Evolutionary conservation across 1,140 invertebrate genomes (phyloP), one percentile per base, ranked within the genome.

Genomic region (Eurosta solidaginis): DNA sequence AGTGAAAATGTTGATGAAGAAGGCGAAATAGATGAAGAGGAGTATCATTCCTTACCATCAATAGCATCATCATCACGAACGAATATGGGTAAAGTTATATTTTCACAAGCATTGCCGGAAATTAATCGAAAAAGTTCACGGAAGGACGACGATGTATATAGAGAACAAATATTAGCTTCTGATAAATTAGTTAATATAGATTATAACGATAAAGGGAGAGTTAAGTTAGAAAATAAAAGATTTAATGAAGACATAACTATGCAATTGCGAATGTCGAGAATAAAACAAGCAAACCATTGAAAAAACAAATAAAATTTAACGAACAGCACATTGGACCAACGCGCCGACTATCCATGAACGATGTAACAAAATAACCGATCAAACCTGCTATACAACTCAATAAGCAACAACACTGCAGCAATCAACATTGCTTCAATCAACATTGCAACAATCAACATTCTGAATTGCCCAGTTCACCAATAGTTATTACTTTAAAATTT

Each of bases 251-350:
- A 20, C 10, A 29, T 5, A 29, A 40, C 17, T 9, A 68, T 22
- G 33, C n/a, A 68, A 20, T 17, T 68, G 33, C 33, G 7, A 1
- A 17, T 20, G 36, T 3, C 33, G 33, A 40, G 0, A n/a, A 68
- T 7, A n/a, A n/a, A n/a, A n/a, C n/a, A n/a, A n/a, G n/a, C n/a
- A 68, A 68, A 40, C 59, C 59, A 22, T 7, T 40, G n/a, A 68
- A 68, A 12, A 68, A 68, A 68, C 59, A 68, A 68, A 33, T 68
- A 5, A 68, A 68, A 40, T 68, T 68, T 20, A 68, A 68, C 36
- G 59, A 68, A 22, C 36, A 68, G 1, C 59, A 29, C 20, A 68
- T 68, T 20, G 59, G 59, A 12, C 59, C 59, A 1, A 68, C 59
- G 6, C 59, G 59, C 3, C 33, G 59, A 20, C 59, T n/a, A 1